Base-by-base conservation (phyloP, 2,888 invertebrate genomes). In the Cistogaster globosa region DNA sequence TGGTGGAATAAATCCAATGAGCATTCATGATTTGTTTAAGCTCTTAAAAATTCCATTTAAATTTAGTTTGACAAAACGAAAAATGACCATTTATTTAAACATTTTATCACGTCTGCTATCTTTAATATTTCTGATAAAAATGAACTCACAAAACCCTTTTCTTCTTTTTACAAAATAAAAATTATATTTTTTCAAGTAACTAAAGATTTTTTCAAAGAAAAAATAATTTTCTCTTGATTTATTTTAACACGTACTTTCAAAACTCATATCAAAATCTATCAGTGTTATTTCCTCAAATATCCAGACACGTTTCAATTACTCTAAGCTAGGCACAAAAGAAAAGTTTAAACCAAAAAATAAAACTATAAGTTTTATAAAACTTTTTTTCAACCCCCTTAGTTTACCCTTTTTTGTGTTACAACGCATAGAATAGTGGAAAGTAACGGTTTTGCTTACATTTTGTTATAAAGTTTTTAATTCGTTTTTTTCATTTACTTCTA, bases 221-320 rank as follows among this genome's bases (percentile, higher is more conserved):
- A 48, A 42, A 53, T 20, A 32, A 26, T 80, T 69, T 80, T 69
- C 20, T 71, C 26, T 53, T 77, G 53, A 42, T 74, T 65, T 36
- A 67, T 68, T 58, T 55, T 12, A 32, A 6, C 80, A 76, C 76
- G 81, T 84, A 81, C 62, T 84, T 76, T 62, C 1, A 42, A 53
- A 85, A 82, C 68, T 82, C 74, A 78, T 84, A 81, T 77, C 81
- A 78, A 48, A 82, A 85, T 82, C 85, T 85, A 85, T 85, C 85
- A 74, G 62, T 71, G 85, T 53, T 78, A 67, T 62, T 85, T 83
- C 72, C 76, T 58, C 55, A 77, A 78, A 82, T 78, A 81, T 81
- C 80, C 83, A 75, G 87, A 82, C 87, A 87, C 86, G 87, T 87
- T 87, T 86, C 86, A 87, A 86, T 87, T 87, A 87, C 65, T 82